These are phyloP conservation scores for Xestia xanthographa DNA, from an alignment of 2,888 invertebrate genomes.

Conservation along the genomic window DNA sequence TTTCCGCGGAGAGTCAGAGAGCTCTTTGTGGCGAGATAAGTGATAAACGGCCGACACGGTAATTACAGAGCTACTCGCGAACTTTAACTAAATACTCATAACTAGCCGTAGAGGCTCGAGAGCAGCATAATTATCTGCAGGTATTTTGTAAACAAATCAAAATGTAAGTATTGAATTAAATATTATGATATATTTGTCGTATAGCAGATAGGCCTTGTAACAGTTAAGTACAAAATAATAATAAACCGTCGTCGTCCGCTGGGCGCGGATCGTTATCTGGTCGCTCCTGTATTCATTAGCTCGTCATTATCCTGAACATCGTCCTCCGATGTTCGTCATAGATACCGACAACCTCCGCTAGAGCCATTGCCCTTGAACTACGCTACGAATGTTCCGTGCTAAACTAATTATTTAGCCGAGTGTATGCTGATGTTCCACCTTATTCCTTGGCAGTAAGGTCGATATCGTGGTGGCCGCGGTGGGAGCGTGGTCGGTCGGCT, in stretches of 20 bases:
- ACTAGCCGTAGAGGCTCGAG: not conserved
- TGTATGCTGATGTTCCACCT: conserved; percentile 18
- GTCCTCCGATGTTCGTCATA: conserved; percentile 48
- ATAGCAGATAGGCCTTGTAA: conserved; percentile 8
- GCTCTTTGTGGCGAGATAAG: conserved; percentile 24
- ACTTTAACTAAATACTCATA: conserved; percentile 5
- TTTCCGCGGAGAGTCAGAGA: conserved; percentile 3
- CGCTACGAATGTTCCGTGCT: conserved; percentile 44
- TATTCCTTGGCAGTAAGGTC: conserved; percentile 33
- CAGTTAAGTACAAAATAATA: conserved; percentile 3
- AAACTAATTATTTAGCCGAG: conserved; percentile 53
- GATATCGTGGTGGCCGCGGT: not conserved
- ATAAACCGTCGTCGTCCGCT: conserved; percentile 8
- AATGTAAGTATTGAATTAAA: not conserved
- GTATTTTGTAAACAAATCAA: conserved; percentile 11
- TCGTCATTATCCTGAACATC: conserved; percentile 39
- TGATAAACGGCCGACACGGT: conserved; percentile 34
- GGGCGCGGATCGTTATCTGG: conserved; percentile 24
- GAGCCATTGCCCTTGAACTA: conserved; percentile 64
- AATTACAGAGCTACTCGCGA: not conserved
- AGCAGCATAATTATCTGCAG: not conserved
- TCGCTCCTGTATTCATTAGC: conserved; percentile 57
- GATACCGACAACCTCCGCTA: conserved; percentile 51
- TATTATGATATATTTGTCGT: conserved; percentile 25
- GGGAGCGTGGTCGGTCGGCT: conserved; percentile 22